phyloP scores from a whole-genome alignment of 53 echinoderm and acorn worm genomes.

The Paracentrotus lividus region DNA sequence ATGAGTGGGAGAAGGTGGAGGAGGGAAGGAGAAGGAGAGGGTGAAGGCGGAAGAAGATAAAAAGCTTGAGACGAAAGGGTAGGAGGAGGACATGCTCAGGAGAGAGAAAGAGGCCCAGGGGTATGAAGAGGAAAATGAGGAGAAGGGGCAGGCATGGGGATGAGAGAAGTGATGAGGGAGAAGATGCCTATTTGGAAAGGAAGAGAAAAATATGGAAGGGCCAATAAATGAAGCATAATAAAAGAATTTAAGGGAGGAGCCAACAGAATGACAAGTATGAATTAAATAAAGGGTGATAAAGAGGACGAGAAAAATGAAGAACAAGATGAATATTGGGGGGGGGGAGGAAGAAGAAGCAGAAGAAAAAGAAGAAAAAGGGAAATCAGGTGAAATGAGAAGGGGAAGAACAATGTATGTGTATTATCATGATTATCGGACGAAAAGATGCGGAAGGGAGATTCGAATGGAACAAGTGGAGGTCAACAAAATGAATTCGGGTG shows the following conservation, averaged over 20 bases:
- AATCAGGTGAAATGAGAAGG: background rate
- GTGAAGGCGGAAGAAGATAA: background rate
- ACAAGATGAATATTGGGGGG: background rate
- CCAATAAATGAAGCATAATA: no score
- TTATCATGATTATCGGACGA: no score
- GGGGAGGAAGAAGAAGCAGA: background rate
- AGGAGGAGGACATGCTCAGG: no score
- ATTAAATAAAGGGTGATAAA: background rate
- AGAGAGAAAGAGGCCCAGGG: background rate
- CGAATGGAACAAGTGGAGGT: no score
- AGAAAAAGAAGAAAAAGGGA: background rate
- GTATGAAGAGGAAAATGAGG: background rate
- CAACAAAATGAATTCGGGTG: no score
- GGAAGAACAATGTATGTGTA: no score
- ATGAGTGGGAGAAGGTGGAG: background rate
- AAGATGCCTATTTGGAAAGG: background rate
- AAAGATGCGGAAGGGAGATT: no score
- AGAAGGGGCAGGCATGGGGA: no score
- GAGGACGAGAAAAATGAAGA: background rate
- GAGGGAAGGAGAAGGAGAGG: background rate
- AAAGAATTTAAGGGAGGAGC: background rate
- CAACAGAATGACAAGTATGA: no score
- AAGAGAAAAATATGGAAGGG: background rate
- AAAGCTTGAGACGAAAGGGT: background rate
- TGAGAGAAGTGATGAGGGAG: background rate